A percentile compares a stretch with the other conserved stretches of the same genome.
phyloP scores from a whole-genome alignment of 2,113 vertebrate species.

The Calcarius ornatus region DNA sequence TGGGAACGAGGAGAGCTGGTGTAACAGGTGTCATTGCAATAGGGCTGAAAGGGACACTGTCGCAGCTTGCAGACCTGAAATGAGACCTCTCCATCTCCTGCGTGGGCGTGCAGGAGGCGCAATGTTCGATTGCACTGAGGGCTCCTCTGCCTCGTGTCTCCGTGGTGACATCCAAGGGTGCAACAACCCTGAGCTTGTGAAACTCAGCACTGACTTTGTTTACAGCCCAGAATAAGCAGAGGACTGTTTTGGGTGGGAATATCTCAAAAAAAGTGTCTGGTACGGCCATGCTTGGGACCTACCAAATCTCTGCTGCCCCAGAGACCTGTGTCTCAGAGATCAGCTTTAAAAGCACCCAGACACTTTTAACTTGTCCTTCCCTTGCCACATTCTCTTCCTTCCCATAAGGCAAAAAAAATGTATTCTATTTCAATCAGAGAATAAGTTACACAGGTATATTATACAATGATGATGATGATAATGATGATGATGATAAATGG shows the following conservation, averaged over 20 bases:
- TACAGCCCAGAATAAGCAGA: neutral
- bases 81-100: neutral
- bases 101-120: neutral
- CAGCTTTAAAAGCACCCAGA: neutral
- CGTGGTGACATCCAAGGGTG: neutral
- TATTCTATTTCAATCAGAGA: neutral
- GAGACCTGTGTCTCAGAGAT: neutral
- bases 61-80: neutral
- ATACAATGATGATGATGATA: neutral
- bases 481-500: neutral
- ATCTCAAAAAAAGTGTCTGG: neutral
- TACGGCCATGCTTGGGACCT: fast-evolving
- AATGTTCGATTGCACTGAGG: fast-evolving
- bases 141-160: neutral
- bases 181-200: neutral
- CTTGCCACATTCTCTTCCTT: neutral
- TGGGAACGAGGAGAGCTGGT: neutral
- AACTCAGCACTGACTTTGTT: neutral
- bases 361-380: neutral
- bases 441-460: neutral
- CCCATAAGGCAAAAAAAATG: neutral
- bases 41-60: neutral
- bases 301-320: neutral
- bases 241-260: neutral
- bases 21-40: neutral